phyloP scores from a whole-genome alignment of 2,113 vertebrate species.

The Eretmochelys imbricata region DNA sequence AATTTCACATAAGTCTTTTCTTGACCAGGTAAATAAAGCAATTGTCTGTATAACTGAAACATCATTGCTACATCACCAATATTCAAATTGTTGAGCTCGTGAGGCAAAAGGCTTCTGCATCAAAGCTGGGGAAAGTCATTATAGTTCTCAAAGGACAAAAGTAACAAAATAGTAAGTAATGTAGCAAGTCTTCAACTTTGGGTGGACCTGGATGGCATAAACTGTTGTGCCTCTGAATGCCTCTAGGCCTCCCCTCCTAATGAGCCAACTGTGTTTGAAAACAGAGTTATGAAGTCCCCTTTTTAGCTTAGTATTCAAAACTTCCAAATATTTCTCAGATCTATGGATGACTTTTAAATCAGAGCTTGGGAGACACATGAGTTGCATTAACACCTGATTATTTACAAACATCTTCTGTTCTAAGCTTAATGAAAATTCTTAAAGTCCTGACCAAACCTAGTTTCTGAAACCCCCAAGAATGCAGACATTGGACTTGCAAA shows the following conservation, averaged over 20 bases:
- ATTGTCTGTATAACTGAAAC: not conserved
- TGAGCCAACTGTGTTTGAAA: conserved; percentile 23
- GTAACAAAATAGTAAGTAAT: conserved; percentile 51
- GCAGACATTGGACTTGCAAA: too few relatives aligned
- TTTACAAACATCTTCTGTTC: too few relatives aligned
- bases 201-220: conserved; percentile 49
- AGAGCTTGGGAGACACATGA: conserved; percentile 28
- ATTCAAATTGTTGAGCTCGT: not conserved
- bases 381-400: conserved; percentile 18
- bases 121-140: not conserved
- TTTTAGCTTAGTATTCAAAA: not conserved
- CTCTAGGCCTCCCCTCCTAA: conserved; percentile 24
- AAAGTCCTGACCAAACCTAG: too few relatives aligned
- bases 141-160: conserved; percentile 42
- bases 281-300: not conserved
- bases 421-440: too few relatives aligned
- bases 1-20: not conserved
- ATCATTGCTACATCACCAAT: not conserved
- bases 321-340: conserved; percentile 5
- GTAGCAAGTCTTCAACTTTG: conserved; percentile 35
- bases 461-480: too few relatives aligned
- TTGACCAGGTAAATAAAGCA: not conserved
- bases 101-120: not conserved
- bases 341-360: not conserved
- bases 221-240: conserved; percentile 40